Conservation (phyloP, 2,888 invertebrate genomes). For the Cheilosia variabilis region DNA sequence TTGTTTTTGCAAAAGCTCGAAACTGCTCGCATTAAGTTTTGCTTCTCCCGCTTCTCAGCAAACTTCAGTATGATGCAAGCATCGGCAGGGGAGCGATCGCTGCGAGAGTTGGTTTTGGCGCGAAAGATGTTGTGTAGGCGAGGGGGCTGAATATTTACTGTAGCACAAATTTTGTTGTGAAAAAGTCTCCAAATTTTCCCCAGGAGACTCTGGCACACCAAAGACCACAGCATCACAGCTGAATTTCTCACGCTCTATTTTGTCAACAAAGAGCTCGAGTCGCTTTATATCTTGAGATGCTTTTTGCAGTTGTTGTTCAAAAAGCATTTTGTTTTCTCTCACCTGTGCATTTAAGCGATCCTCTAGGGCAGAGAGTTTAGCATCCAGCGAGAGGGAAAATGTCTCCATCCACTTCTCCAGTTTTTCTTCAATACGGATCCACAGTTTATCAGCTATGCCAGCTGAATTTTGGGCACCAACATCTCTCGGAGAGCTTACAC, state of each 20-base stretch:
- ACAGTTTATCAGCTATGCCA: not conserved
- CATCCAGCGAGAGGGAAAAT: not conserved
- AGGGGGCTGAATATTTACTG: no score
- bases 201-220: no score
- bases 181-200: no score
- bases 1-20: conserved; percentile 8
- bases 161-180: no score
- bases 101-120: no score
- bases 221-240: no score
- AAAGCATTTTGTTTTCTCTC: not conserved
- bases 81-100: no score
- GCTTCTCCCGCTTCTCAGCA: conserved; percentile 7
- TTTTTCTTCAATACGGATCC: not conserved
- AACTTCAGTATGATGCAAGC: conserved; percentile 5
- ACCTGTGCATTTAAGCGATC: not conserved
- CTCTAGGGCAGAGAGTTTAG: conserved; percentile 1
- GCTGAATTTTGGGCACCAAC: conserved; percentile 3
- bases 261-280: no score
- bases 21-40: conserved; percentile 8
- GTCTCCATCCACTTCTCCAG: not conserved
- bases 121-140: no score
- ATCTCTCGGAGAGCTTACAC: conserved; percentile 17
- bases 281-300: no score
- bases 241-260: no score
- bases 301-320: no score